Base-by-base conservation (phyloP, 2,888 invertebrate genomes). In the Stenchaetothrips biformis region DNA sequence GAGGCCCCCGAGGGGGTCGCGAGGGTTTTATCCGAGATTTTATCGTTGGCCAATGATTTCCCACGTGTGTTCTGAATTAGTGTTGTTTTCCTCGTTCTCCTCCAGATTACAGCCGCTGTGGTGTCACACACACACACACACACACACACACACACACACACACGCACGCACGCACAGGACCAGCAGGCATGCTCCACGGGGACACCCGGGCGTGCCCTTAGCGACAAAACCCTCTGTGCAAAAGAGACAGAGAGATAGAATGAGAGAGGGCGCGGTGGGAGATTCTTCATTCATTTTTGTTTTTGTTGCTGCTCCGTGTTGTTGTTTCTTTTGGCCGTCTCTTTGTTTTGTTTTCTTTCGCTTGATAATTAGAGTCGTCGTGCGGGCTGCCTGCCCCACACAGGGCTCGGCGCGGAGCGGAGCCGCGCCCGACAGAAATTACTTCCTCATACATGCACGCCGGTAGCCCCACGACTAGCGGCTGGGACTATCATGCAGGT, bases 301-400 rank as follows among this genome's bases (percentile, higher is more conserved):
- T 74, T 25, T 74, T 21, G n/a, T 59, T 59, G 59, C 18, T 59
- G 59, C 18, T 18, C 2, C 59, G 16, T 59, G 59, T 59, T 59
- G 18, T 59, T 59, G 4, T 74, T 21, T 21, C 67, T 74, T 74
- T 74, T 25, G 21, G 25, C 37, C 37, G 37, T 37, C 8, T 74
- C 25, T 59, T 9, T 25, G 25, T 74, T 74, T 21, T 11, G 59
- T 74, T 74, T 74, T 25, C 67, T 25, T 74, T 53, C 67, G 67
- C 67, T 25, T 74, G 67, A 74, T 74, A 74, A 74, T 74, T 74
- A 74, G 67, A 74, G 67, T 74, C 21, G 67, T 74, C 67, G 67
- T 21, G 21, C 67, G 67, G 67, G 67, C 25, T 74, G 67, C 67
- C 67, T 74, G 8, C 67, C 25, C 37, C 37, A 2, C 37, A 1